Evolutionary conservation across 2,113 vertebrate genomes (phyloP), one percentile per base, ranked within the genome.

Genomic region (Delphinus delphis): DNA sequence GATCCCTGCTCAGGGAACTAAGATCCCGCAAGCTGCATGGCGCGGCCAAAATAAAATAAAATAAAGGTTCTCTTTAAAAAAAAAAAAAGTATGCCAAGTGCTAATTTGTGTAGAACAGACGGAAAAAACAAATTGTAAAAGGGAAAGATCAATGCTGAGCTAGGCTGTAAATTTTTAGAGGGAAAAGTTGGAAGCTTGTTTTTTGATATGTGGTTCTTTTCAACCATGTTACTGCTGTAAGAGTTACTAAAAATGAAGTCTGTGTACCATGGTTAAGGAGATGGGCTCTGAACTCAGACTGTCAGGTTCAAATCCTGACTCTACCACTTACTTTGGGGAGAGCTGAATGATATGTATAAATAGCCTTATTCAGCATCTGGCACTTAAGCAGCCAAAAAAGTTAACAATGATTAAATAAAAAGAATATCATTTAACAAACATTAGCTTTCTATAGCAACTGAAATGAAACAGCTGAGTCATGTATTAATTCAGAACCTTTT

Each of bases 401-500:
- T n/a, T 68, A 73, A 58, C 8, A 68, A 63, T 86, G 85, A 96
- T 47, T 68, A 96, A 96, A 76, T 85, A 67, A 70, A 95, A 94
- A 92, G 44, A 70, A 65, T 20, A 87, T 26, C 13, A 83, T 76
- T 96, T 88, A 65, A 96, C 74, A 96, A 96, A 93, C 50, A 95
- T 81, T 62, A 94, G 67, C 28, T 77, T 97, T 94, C 86, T 95
- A 67, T 7, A 95, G 91, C 33, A 95, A 87, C 25, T 58, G 67
- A 83, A 93, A 87, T 31, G n/a, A 97, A 89, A 96, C 31, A 67
- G 60, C 65, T 70, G 88, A 96, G 68, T 93, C 89, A 93, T 62
- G 15, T 93, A 96, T 97, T 95, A 97, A 95, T 62, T 82, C 81
- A 81, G 84, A 81, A 91, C 31, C 74, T 97, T 97, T 96, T 67